Base-by-base conservation (phyloP, 2,888 invertebrate species). In the Cephus rjabovi region DNA sequence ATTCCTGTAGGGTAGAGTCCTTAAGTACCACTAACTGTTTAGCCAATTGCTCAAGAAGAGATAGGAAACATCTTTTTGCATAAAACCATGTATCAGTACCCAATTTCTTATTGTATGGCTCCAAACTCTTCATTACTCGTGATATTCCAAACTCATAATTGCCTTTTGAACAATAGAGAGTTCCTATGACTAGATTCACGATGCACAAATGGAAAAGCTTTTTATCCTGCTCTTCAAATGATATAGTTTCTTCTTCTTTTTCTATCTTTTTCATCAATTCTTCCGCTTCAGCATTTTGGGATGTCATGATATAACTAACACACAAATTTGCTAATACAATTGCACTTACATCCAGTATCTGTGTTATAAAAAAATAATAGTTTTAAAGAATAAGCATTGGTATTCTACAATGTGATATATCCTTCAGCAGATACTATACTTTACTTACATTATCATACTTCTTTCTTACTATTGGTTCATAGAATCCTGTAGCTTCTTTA, bases 31-130 rank as follows among this genome's bases (percentile, higher is more conserved):
- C 96, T 92, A 97, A 95, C 90, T 98, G 98, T 88, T 98, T 98
- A 0, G 97, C 95, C 85, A 98, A 93, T 91, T 97, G 97, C 92
- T 98, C 98, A 79, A 98, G 94, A 86, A 98, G 94, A n/a, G 97
- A 97, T 79, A 99, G 92, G 90, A 99, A 97, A 90, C 98, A 99
- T 80, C 99, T 94, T 91, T 99, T 99, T 1, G 98, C 97, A 90
- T 99, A 99, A 90, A 97, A 96, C 99, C 99, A 99, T 4, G 99
- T 99, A 89, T 99, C 99, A 0, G 98, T 98, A 30, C 99, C 99
- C 12, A 99, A 93, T 89, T 99, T 97, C 91, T 97, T 97, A 89
- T 96, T 96, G 87, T 97, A 98, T 0, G 98, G 98, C 88, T 98
- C 98, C 79, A 99, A 92, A 69, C 99, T 99, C 92, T 99, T 99